Evolutionary conservation across 1,140 invertebrate genomes (phyloP).

Genomic region (Drosophila littoralis): DNA sequence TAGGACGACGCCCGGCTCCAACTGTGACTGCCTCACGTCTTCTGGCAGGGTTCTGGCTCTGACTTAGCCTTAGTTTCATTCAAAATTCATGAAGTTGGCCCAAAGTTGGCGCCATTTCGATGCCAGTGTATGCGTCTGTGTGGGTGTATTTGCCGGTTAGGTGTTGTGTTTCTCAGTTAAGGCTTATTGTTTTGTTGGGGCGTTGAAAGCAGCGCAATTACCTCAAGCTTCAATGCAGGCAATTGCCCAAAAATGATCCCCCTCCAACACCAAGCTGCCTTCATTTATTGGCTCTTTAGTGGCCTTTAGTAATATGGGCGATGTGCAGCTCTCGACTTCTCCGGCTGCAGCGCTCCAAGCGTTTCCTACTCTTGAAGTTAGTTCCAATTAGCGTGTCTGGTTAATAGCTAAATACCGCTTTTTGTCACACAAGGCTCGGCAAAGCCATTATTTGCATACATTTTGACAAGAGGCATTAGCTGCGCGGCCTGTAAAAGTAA

Average conservation of each 20-base stretch:
- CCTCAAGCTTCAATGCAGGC: conserved; percentile 44
- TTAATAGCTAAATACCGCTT: background rate
- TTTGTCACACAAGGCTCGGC: background rate
- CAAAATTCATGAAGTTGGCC: conserved; percentile 79
- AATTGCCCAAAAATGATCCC: conserved; percentile 26
- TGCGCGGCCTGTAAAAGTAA: background rate
- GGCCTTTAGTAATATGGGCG: conserved; percentile 43
- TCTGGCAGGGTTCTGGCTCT: conserved; percentile 60
- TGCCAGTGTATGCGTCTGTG: conserved; percentile 23
- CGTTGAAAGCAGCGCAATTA: conserved; percentile 71
- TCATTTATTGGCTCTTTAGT: conserved; percentile 65
- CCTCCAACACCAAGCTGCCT: conserved; percentile 25
- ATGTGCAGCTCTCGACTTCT: conserved; percentile 14
- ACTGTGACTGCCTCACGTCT: conserved; percentile 51
- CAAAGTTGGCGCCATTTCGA: conserved; percentile 74
- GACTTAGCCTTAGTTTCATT: conserved; percentile 67
- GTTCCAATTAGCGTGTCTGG: conserved; percentile 35
- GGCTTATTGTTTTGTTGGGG: conserved; percentile 48
- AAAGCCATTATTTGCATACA: conserved; percentile 9
- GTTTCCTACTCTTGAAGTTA: background rate
- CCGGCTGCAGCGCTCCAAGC: background rate
- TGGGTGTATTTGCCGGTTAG: conserved; percentile 7
- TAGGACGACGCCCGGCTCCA: conserved; percentile 8
- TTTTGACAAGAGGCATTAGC: background rate
- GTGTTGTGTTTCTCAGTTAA: conserved; percentile 31